Evolutionary conservation across 1,140 invertebrate genomes (phyloP).

Genomic region (Aphidius gifuensis): DNA sequence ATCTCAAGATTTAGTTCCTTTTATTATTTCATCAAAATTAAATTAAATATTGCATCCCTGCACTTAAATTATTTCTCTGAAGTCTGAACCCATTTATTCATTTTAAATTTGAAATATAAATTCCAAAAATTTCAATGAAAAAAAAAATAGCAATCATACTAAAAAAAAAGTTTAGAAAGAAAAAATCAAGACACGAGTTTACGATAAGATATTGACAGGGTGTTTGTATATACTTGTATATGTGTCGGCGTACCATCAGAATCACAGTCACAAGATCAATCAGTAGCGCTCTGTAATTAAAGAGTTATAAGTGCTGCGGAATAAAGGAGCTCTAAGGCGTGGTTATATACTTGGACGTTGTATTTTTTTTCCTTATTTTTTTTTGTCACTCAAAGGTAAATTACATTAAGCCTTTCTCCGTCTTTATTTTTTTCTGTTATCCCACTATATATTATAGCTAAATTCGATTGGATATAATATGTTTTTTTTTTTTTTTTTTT

Average conservation of each 20-base stretch:
- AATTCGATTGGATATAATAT: slow-evolving; percentile 47
- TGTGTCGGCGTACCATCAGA: background rate
- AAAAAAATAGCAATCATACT: too few relatives aligned
- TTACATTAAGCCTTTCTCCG: background rate
- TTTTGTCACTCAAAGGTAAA: slow-evolving; percentile 47
- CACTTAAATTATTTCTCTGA: too few relatives aligned
- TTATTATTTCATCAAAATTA: too few relatives aligned
- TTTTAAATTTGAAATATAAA: too few relatives aligned
- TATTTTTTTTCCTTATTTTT: slow-evolving; percentile 21
- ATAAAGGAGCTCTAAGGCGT: slow-evolving; percentile 23
- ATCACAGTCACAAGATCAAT: slow-evolving; percentile 47
- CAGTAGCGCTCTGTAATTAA: slow-evolving; percentile 55
- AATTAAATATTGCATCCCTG: too few relatives aligned
- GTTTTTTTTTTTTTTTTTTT: slow-evolving; percentile 28
- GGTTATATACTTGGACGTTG: background rate
- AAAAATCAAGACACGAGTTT: slow-evolving; percentile 35
- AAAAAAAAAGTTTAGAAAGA: background rate
- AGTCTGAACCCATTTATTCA: too few relatives aligned
- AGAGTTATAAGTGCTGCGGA: slow-evolving; percentile 40
- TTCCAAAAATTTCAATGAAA: too few relatives aligned
- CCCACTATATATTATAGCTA: slow-evolving; percentile 22
- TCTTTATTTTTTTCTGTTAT: background rate
- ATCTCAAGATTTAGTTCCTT: too few relatives aligned
- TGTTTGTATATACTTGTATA: slow-evolving; percentile 34
- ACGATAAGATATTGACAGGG: slow-evolving; percentile 42